Evolutionary conservation across 2,888 invertebrate genomes (phyloP).

Genomic region (Polyommatus icarus): DNA sequence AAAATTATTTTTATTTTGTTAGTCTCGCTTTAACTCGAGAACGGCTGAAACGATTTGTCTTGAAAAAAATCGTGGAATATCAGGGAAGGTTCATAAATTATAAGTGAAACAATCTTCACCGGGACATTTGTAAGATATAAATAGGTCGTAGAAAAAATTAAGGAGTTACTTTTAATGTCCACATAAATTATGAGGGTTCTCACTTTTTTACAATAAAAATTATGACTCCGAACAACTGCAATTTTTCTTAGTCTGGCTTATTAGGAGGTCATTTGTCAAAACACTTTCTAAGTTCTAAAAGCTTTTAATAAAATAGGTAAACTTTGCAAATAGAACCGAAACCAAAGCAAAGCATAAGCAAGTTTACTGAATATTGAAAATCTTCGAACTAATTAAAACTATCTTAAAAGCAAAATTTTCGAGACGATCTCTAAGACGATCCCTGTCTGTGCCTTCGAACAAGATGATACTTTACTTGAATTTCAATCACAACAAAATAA

Average conservation of each 20-base stretch:
- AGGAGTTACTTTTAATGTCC: neutral
- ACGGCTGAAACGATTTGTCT: no score
- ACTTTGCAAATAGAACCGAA: neutral
- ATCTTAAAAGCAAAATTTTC: neutral
- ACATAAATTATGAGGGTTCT: neutral
- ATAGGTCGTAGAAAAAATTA: neutral
- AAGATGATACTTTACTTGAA: neutral
- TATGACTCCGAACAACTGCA: neutral
- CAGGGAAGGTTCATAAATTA: no score
- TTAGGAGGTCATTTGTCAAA: slow-evolving; percentile 10
- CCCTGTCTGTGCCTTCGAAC: neutral
- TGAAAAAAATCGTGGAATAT: no score
- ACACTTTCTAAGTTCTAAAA: neutral
- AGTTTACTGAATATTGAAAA: neutral
- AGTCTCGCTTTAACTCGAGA: no score
- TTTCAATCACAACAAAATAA: neutral
- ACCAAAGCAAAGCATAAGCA: neutral
- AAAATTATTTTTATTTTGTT: no score
- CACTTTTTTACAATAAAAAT: neutral
- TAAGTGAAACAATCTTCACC: no score
- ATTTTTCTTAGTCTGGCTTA: neutral
- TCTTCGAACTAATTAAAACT: neutral
- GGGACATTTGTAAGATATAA: neutral
- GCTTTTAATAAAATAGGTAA: neutral
- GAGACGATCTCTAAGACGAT: neutral